phyloP scores from a whole-genome alignment of 2,113 vertebrate genomes.

The Phalacrocorax pelagicus region DNA sequence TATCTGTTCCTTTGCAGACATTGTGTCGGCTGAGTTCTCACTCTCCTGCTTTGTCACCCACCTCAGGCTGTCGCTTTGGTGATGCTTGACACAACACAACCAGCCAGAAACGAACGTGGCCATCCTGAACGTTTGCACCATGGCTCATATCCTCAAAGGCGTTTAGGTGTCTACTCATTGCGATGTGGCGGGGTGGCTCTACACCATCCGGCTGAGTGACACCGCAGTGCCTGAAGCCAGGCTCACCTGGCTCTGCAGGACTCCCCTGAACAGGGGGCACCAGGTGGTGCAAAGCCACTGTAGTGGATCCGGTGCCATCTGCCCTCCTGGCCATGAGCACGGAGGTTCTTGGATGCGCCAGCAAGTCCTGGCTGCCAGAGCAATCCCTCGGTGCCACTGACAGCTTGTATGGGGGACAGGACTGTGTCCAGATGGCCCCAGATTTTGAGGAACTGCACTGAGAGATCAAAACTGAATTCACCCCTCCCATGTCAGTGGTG shows the following conservation, averaged over 20 bases:
- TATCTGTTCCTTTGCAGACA: neutral
- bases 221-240: neutral
- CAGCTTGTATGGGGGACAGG: slow-evolving; percentile 56
- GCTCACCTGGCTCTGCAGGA: slow-evolving; percentile 39
- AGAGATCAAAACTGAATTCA: slow-evolving; percentile 15
- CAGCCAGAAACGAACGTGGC: neutral
- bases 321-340: slow-evolving; percentile 47
- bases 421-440: slow-evolving; percentile 60
- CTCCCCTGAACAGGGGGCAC: neutral
- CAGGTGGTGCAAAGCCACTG: slow-evolving; percentile 49
- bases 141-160: rapidly evolving
- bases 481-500: neutral
- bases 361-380: slow-evolving; percentile 50
- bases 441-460: slow-evolving; percentile 43
- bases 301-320: slow-evolving; percentile 52
- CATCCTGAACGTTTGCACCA: rapidly evolving
- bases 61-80: neutral
- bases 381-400: neutral
- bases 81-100: neutral
- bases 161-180: neutral
- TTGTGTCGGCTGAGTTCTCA: neutral
- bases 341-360: neutral
- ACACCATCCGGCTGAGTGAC: neutral
- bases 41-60: neutral
- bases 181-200: rapidly evolving